Evolutionary conservation across 2,888 invertebrate genomes (phyloP).

Genomic region (Agriotes lineatus): DNA sequence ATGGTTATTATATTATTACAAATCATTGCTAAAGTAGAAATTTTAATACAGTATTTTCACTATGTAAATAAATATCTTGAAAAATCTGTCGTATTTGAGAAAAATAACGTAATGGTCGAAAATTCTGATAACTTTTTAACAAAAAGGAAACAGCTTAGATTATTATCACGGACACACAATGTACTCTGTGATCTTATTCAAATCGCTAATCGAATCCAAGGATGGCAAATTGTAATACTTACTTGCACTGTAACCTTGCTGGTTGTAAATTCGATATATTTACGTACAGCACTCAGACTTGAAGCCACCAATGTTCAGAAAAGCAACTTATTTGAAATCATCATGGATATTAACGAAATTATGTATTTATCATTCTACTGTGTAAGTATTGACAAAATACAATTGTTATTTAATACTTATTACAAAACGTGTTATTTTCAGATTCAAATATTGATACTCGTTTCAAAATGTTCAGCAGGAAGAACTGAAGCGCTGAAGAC

Average conservation of each 20-base stretch:
- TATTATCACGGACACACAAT: background rate
- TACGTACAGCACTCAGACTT: background rate
- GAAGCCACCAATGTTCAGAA: background rate
- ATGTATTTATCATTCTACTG: background rate
- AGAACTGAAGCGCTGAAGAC: background rate
- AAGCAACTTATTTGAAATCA: background rate
- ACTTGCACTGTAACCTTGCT: background rate
- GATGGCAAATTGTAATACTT: slow-evolving; percentile 1
- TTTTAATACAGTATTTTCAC: background rate
- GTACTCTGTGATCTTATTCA: slow-evolving; percentile 8
- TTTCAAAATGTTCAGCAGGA: background rate
- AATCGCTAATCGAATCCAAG: background rate
- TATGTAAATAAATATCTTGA: background rate
- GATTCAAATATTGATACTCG: background rate
- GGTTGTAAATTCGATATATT: background rate
- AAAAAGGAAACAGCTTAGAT: background rate
- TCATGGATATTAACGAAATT: background rate
- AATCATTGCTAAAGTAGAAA: background rate
- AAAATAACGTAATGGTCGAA: background rate
- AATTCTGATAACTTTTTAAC: background rate
- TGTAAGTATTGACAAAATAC: no score
- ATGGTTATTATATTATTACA: background rate
- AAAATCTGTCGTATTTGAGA: background rate
- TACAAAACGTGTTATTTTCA: background rate
- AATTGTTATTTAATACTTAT: no score